Evolutionary conservation across 2,113 vertebrate genomes (phyloP), one percentile per base, ranked within the genome.

Genomic region (Istiophorus platypterus): DNA sequence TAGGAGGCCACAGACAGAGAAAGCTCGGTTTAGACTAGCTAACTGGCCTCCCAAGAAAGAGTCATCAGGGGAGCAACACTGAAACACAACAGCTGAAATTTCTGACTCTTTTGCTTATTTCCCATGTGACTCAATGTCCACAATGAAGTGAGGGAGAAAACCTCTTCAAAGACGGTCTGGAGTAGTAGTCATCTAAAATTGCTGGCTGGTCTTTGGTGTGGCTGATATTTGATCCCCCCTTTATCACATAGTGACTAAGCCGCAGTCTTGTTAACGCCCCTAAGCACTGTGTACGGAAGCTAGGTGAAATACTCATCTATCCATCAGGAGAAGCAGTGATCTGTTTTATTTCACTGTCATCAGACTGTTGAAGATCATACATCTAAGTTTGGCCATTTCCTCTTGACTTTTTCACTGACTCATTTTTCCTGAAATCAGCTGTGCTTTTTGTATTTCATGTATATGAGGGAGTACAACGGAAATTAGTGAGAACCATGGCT

Each of bases 1-100:
- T 49, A 42, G 78, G 66, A 78, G 62, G 70, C 64, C 54, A 49
- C 51, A 66, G 74, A 51, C 69, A 37, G 57, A 54, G 49, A 26
- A 3, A 37, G 26, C 27, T 22, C 62, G 63, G 57, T 26, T 39
- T 24, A 18, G 14, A 45, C 37, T 22, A 22, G 42, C 41, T 58
- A 13, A 42, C 56, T 29, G 57, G 3, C 52, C 39, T 1, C 63
- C 47, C 59, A 29, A 31, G 20, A 61, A 24, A 10, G 24, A 49
- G 57, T 27, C 39, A 11, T 17, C 54, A 31, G 51, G 15, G 1
- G 24, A 69, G 34, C 22, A 18, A 10, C 52, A 22, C 15, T n/a
- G 62, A 61, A 58, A 27, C 51, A 51, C 29, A 73, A 51, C 62
- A 52, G 42, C 57, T 84, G 68, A 63, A 62, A 45, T 54, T 24